phyloP scores from a whole-genome alignment of 1,140 invertebrate species.

The Drosophila sulfurigaster region DNA sequence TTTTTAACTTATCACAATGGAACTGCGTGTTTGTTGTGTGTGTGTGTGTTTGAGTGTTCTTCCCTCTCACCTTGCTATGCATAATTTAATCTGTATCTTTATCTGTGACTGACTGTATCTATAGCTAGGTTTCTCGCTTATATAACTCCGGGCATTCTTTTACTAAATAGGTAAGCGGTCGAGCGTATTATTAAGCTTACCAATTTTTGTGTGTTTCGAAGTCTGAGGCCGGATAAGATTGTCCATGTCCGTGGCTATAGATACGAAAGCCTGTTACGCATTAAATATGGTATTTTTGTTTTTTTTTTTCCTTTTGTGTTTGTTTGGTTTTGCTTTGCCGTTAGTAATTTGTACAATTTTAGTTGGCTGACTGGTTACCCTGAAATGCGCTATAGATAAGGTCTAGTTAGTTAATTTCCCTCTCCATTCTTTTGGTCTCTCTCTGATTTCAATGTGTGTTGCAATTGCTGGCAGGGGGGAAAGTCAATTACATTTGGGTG shows the following conservation, averaged over 20 bases:
- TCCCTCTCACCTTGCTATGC: neutral
- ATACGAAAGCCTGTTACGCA: conserved; percentile 18
- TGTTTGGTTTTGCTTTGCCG: neutral
- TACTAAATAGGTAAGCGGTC: neutral
- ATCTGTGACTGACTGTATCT: conserved; percentile 29
- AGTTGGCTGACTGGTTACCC: conserved; percentile 55
- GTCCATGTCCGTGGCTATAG: conserved; percentile 19
- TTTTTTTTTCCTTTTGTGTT: neutral
- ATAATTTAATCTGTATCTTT: conserved; percentile 50
- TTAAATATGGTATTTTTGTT: neutral
- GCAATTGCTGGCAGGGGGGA: neutral
- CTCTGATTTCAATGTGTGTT: neutral
- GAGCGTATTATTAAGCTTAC: conserved; percentile 42
- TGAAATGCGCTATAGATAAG: conserved; percentile 20
- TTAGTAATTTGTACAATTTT: conserved; percentile 73
- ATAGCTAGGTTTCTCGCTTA: conserved; percentile 4
- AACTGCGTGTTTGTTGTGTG: neutral
- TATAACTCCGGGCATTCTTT: conserved; percentile 4
- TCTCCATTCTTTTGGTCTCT: conserved; percentile 2
- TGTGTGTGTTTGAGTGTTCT: neutral
- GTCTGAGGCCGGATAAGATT: conserved; percentile 61
- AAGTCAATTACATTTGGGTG: conserved; percentile 5
- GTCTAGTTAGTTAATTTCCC: neutral
- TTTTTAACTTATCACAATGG: neutral
- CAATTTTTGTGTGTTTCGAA: neutral